These are phyloP conservation scores for Toxostoma redivivum DNA, from an alignment of 2,113 vertebrate species.

Conservation along the genomic window DNA sequence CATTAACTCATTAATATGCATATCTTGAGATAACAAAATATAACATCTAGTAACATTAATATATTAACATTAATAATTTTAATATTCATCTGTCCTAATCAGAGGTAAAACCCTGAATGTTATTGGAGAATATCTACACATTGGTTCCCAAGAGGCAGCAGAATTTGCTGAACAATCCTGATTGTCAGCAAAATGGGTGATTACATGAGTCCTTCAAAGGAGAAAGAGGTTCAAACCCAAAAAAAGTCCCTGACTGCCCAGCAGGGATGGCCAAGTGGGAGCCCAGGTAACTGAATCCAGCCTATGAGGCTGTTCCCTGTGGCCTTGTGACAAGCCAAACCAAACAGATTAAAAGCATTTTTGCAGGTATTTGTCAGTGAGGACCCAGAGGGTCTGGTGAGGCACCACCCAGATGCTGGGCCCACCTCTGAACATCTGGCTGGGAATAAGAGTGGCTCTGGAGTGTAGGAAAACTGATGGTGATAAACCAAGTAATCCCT, in stretches of 20 bases:
- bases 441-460: neutral
- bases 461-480: neutral
- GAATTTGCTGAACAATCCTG: neutral
- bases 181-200: neutral
- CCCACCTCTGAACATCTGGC: neutral
- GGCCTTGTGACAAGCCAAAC: neutral
- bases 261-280: neutral
- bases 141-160: neutral
- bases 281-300: neutral
- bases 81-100: neutral
- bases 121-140: neutral
- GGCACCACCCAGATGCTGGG: neutral
- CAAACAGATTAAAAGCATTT: neutral
- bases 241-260: neutral
- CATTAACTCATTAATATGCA: neutral
- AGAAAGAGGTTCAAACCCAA: neutral
- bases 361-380: neutral
- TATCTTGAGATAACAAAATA: neutral
- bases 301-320: neutral
- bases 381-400: neutral
- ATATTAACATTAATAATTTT: neutral
- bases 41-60: neutral
- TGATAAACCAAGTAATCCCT: conserved; percentile 23
- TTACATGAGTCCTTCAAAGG: neutral
- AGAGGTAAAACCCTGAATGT: neutral